These are phyloP conservation scores for Mizuhopecten yessoensis DNA, from an alignment of 1,140 invertebrate genomes.

Conservation along the genomic window DNA sequence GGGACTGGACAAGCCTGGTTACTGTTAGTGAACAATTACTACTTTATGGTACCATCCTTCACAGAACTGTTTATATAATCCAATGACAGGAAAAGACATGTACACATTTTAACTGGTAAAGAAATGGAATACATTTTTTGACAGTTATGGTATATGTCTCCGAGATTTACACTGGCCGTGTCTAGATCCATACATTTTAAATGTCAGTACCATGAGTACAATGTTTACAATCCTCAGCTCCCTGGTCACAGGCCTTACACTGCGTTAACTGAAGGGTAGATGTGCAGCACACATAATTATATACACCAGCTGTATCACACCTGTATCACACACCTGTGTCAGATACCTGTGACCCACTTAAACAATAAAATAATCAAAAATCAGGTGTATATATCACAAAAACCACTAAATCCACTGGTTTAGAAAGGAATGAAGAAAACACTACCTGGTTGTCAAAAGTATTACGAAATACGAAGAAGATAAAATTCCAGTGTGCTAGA, in stretches of 20 bases:
- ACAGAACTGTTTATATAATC: no score
- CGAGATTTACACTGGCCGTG: no score
- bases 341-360: background rate
- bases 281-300: background rate
- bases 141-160: no score
- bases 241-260: background rate
- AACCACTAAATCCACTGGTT: background rate
- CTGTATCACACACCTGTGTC: no score
- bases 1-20: no score
- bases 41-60: no score
- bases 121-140: no score
- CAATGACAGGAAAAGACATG: background rate
- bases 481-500: background rate
- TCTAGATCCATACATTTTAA: no score
- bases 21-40: background rate
- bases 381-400: background rate
- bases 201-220: no score
- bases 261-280: background rate
- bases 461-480: background rate
- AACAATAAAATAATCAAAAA: background rate
- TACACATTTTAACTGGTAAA: no score
- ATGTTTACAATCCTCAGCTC: no score
- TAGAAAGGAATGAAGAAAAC: background rate
- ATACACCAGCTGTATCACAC: no score
- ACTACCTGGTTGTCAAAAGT: background rate